A percentile compares a stretch with the other conserved stretches of the same genome.
These are phyloP conservation scores for Trypoxylus dichotomus DNA, from an alignment of 1,140 invertebrate genomes.

Conservation along the genomic window DNA sequence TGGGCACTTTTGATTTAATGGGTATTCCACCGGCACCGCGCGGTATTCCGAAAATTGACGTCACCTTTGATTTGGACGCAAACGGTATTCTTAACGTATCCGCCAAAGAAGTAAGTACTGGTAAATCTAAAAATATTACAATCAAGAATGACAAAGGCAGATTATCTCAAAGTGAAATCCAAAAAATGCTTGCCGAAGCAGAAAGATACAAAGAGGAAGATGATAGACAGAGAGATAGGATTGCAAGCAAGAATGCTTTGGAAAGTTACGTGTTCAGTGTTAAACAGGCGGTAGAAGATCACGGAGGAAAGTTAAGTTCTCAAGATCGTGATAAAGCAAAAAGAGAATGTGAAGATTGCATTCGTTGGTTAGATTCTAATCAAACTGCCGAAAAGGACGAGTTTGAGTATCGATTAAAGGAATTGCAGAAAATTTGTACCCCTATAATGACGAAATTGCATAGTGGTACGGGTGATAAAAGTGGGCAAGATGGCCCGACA, in stretches of 20 bases:
- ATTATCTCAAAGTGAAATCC: constrained; percentile 77
- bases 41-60: constrained; percentile 58
- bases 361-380: constrained; percentile 70
- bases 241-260: constrained; percentile 67
- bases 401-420: constrained; percentile 60
- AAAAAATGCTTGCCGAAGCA: constrained; percentile 73
- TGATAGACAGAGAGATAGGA: constrained; percentile 59
- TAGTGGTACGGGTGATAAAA: constrained; percentile 37
- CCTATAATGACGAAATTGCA: constrained; percentile 60
- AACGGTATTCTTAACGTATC: constrained; percentile 70
- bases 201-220: constrained; percentile 63
- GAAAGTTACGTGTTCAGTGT: constrained; percentile 73
- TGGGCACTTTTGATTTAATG: constrained; percentile 69
- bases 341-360: constrained; percentile 59
- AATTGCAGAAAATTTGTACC: constrained; percentile 55
- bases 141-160: constrained; percentile 84
- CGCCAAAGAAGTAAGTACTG: constrained; percentile 57
- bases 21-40: constrained; percentile 83
- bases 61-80: constrained; percentile 62
- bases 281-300: constrained; percentile 48
- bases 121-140: constrained; percentile 65
- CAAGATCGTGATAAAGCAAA: constrained; percentile 54
- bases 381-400: constrained; percentile 64
- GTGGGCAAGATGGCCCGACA: constrained; percentile 46
- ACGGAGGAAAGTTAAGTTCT: constrained; percentile 43